phyloP scores from a whole-genome alignment of 1,140 invertebrate species.

The Euura lappo region DNA sequence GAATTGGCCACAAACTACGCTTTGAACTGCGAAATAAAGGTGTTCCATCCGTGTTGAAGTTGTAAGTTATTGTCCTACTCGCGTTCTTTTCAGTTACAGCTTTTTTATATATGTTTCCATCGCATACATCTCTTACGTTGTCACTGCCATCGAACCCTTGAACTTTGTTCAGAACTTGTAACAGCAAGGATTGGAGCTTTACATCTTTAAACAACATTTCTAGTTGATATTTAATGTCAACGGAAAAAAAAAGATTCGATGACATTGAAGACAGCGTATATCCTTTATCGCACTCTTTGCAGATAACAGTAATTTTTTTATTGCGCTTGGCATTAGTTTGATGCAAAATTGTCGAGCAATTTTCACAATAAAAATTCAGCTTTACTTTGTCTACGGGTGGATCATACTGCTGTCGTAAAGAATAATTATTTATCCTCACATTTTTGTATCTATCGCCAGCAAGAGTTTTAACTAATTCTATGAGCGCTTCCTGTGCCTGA shows the following conservation, averaged over 20 bases:
- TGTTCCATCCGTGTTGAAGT: conserved; percentile 26
- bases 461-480: too few species aligned
- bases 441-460: too few species aligned
- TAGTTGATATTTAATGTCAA: conserved; percentile 24
- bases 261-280: conserved; percentile 7
- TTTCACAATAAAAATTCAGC: conserved; percentile 18
- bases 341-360: not conserved
- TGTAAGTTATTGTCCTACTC: conserved; percentile 21
- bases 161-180: conserved; percentile 7
- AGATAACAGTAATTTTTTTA: conserved; percentile 1
- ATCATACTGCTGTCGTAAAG: not conserved
- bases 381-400: conserved; percentile 19
- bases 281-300: conserved; percentile 12
- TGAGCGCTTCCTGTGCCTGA: too few species aligned
- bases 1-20: conserved; percentile 26
- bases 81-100: conserved; percentile 1
- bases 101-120: conserved; percentile 16
- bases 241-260: conserved; percentile 23
- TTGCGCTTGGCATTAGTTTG: conserved; percentile 10
- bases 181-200: conserved; percentile 10
- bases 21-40: conserved; percentile 24
- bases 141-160: conserved; percentile 9
- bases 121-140: conserved; percentile 18
- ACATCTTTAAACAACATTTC: conserved; percentile 9
- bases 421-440: conserved; percentile 5